phyloP scores from a whole-genome alignment of 2,797 vertebrate genomes.

The Peromyscus melanophrys region DNA sequence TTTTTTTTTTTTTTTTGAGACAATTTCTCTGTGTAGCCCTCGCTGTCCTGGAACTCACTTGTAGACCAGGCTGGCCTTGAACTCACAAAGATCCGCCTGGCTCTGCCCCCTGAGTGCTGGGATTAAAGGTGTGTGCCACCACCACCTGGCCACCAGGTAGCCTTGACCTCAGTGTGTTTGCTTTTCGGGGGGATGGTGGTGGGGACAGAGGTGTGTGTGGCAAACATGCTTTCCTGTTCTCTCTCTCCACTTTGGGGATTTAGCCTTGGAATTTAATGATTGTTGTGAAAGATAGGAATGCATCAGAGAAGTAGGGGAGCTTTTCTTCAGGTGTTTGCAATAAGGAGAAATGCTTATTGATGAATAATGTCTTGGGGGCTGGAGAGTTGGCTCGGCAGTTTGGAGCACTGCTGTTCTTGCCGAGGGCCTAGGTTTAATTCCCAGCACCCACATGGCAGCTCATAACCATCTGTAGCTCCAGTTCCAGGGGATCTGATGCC shows the following conservation, averaged over 20 bases:
- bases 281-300: conserved; percentile 16
- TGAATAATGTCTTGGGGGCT: background rate
- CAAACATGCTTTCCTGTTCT: background rate
- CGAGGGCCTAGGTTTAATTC: background rate
- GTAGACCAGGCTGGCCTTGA: too few relatives aligned
- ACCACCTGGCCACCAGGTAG: background rate
- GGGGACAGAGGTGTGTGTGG: background rate
- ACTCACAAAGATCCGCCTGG: too few relatives aligned
- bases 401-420: background rate
- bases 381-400: background rate
- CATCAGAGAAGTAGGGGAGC: background rate
- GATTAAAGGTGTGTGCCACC: too few relatives aligned
- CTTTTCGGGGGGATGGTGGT: background rate
- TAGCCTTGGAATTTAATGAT: conserved; percentile 53
- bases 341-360: background rate
- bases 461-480: too few relatives aligned
- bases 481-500: background rate
- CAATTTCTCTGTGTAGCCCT: too few relatives aligned
- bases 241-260: conserved; percentile 22
- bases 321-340: conserved; percentile 4
- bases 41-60: too few relatives aligned
- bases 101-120: too few relatives aligned
- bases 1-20: too few relatives aligned
- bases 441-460: too few relatives aligned
- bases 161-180: background rate